phyloP scores from a whole-genome alignment of 2,797 vertebrate genomes.

The Takifugu rubripes region DNA sequence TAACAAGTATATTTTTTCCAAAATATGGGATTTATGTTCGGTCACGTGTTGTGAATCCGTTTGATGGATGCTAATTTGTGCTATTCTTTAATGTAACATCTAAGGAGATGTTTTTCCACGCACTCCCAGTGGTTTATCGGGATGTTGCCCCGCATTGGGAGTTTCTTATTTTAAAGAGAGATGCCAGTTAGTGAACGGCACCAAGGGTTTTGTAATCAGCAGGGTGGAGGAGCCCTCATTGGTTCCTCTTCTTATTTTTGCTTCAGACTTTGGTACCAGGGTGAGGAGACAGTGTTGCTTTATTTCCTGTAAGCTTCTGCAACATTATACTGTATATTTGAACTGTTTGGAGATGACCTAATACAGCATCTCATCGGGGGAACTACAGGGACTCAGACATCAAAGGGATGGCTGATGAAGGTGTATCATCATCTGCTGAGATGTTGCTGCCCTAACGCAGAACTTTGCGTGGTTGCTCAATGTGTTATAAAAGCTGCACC shows the following conservation, averaged over 20 bases:
- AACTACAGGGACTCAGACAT: no score
- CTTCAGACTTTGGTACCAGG: constrained; percentile 5
- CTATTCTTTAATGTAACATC: constrained; percentile 1
- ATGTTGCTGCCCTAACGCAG: no score
- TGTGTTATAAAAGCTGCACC: no score
- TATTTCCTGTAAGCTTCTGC: background rate
- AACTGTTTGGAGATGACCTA: no score
- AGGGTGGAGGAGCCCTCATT: constrained; percentile 14
- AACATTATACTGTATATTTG: no score
- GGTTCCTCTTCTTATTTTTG: constrained; percentile 22
- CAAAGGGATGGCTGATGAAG: no score
- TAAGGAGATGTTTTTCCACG: background rate
- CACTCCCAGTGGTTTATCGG: constrained; percentile 32
- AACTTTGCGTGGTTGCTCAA: no score
- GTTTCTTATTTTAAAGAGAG: constrained; percentile 28
- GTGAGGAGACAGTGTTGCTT: background rate
- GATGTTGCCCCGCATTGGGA: constrained; percentile 18
- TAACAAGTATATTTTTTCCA: background rate
- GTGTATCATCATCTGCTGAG: no score
- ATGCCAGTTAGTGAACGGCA: constrained; percentile 33
- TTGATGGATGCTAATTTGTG: background rate
- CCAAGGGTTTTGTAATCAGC: constrained; percentile 27
- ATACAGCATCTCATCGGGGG: no score
- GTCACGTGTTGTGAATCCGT: background rate
- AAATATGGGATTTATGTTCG: background rate